phyloP scores from a whole-genome alignment of 2,888 invertebrate species.

The Apodemia mormo region DNA sequence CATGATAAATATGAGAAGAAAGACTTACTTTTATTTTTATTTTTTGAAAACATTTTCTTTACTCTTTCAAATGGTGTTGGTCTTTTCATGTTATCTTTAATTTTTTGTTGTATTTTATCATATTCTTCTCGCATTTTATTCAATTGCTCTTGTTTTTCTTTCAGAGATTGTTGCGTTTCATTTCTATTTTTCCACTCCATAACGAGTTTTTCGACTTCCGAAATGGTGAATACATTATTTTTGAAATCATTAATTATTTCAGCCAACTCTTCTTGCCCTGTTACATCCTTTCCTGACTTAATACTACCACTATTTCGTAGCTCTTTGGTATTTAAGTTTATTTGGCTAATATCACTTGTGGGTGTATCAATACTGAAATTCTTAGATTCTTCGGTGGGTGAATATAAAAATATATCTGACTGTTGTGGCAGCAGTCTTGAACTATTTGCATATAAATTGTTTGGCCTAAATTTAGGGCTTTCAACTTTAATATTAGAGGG shows the following conservation, averaged over 20 bases:
- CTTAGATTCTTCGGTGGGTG: constrained; percentile 77
- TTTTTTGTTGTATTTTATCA: constrained; percentile 89
- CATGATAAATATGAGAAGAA: neutral
- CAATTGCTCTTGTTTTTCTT: constrained; percentile 92
- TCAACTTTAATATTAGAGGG: constrained; percentile 84
- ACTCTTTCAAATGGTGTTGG: constrained; percentile 91
- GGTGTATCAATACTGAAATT: constrained; percentile 73
- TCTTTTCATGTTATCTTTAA: constrained; percentile 88
- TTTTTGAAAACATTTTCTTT: constrained; percentile 87
- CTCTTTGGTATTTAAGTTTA: constrained; percentile 70
- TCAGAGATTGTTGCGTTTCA: constrained; percentile 92
- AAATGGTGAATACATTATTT: constrained; percentile 92
- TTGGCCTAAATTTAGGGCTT: constrained; percentile 73
- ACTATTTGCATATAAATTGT: constrained; percentile 73
- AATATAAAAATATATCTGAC: constrained; percentile 70
- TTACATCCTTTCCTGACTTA: constrained; percentile 69
- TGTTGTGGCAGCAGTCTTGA: constrained; percentile 69
- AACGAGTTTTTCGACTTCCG: constrained; percentile 92
- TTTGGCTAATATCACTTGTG: constrained; percentile 77
- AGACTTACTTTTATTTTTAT: constrained; percentile 76
- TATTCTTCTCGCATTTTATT: constrained; percentile 91
- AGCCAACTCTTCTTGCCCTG: constrained; percentile 88
- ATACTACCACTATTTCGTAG: constrained; percentile 61
- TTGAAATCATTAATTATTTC: constrained; percentile 95
- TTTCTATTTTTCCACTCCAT: constrained; percentile 93